Base-by-base conservation (phyloP, 2,113 vertebrate species). In the Oceanites oceanicus region DNA sequence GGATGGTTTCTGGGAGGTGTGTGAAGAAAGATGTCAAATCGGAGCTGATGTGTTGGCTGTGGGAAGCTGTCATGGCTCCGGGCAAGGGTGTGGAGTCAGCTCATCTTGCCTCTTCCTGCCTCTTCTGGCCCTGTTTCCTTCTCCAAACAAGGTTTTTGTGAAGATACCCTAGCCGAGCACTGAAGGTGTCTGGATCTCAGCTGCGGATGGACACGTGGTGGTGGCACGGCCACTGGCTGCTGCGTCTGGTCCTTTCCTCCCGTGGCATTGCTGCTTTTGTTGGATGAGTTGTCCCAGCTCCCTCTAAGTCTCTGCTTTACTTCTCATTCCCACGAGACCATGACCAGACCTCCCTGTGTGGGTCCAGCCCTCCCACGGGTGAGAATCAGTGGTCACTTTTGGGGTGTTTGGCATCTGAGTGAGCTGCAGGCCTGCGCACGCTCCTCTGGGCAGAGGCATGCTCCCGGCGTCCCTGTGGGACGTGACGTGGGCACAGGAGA, bases 81-180 rank as follows among this genome's bases (percentile, higher is more conserved):
- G 91, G 97, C 65, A 3, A 96, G 86, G 97, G 95, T 0, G 95
- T 86, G 94, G 84, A 86, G 42, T 55, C 56, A 13, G 49, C 70
- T 94, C 9, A 0, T 56, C 92, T 77, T 96, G 96, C 94, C 94
- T 92, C 56, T 78, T 92, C 95, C 95, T 96, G 96, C 94, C 93
- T 61, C 55, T 97, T 40, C 91, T 93, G 93, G 83, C 88, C 53
- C 65, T 3, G 0, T 73, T 89, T 77, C 89, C 78, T 90, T 75
- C 87, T 91, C 87, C 63, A 81, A 80, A 80, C 36, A 42, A 91
- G 67, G 65, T 16, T 87, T 85, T 74, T 29, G 59, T 78, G 84
- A 22, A 83, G 62, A 61, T 72, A 22, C 5, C 38, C 52, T 66
- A 85, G 83, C 85, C 6, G 29, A 50, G 80, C 0, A 0, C 78